Conservation (phyloP, 2,113 vertebrate species). For the Epinephelus lanceolatus region DNA sequence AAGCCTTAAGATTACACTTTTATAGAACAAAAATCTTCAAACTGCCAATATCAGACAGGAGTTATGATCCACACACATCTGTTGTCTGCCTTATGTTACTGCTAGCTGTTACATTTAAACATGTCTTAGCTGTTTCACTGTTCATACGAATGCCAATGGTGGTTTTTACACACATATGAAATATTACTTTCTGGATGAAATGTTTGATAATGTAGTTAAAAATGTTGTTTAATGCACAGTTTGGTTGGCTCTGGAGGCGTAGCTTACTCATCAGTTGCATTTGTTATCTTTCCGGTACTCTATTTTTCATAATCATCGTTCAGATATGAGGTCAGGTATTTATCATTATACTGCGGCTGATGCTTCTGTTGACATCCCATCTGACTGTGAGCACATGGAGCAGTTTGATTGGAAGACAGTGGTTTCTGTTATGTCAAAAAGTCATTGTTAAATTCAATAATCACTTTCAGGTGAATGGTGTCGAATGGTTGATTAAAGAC, state of each 20-base stretch:
- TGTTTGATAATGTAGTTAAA: conserved; percentile 16
- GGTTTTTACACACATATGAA: conserved; percentile 23
- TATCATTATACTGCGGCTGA: background rate
- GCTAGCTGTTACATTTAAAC: conserved; percentile 25
- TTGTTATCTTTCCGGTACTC: conserved; percentile 48
- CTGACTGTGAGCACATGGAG: conserved; percentile 2
- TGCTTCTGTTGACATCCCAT: background rate
- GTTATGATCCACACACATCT: conserved; percentile 31
- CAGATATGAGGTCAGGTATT: conserved; percentile 24
- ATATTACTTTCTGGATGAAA: conserved; percentile 24
- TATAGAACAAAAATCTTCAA: conserved; percentile 18
- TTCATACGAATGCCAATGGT: conserved; percentile 33
- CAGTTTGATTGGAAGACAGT: conserved; percentile 26
- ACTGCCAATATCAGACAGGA: conserved; percentile 56
- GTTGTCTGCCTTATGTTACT: conserved; percentile 64
- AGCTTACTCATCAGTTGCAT: conserved; percentile 26
- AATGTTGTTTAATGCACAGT: conserved; percentile 29
- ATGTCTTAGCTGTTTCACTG: conserved; percentile 9
- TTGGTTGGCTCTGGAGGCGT: conserved; percentile 4
- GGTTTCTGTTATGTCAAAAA: background rate
- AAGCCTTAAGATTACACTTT: conserved; percentile 70
- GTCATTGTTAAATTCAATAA: background rate
- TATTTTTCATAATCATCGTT: conserved; percentile 5
- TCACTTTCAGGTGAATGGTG: background rate
- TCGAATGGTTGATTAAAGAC: conserved; percentile 18